phyloP scores from a whole-genome alignment of 2,888 invertebrate genomes.

The Synergus itoensis region DNA sequence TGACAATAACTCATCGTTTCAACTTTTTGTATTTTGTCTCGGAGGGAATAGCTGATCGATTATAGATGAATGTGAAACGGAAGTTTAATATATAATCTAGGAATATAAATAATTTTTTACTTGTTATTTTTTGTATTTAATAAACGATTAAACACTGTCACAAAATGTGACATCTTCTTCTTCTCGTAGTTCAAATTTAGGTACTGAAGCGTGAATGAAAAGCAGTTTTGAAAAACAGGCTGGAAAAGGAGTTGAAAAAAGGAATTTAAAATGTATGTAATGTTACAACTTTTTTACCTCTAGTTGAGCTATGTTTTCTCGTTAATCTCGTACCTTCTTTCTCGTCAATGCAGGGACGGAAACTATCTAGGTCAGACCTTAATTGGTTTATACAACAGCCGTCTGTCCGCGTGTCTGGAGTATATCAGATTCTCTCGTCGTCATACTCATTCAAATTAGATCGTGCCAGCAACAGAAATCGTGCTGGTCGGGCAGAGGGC shows the following conservation, averaged over 20 bases:
- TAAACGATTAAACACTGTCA: too few species aligned
- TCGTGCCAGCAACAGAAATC: conserved; percentile 39
- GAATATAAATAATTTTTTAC: too few species aligned
- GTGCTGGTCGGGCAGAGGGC: background rate
- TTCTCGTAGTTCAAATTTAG: too few species aligned
- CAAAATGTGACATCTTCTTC: too few species aligned
- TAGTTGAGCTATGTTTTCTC: background rate
- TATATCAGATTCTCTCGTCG: conserved; percentile 57
- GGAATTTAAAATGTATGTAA: background rate
- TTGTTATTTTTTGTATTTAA: too few species aligned
- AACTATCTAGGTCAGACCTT: conserved; percentile 65
- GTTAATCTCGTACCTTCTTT: conserved; percentile 44
- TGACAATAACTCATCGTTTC: too few species aligned
- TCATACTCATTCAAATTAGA: conserved; percentile 56
- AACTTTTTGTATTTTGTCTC: too few species aligned
- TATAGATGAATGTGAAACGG: too few species aligned
- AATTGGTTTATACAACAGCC: conserved; percentile 64
- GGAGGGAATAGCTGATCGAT: too few species aligned
- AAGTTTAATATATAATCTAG: too few species aligned
- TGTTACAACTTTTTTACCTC: background rate
- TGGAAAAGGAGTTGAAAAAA: background rate
- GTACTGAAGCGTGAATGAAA: background rate
- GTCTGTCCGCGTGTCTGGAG: conserved; percentile 56
- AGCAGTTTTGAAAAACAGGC: background rate
- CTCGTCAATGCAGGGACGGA: conserved; percentile 49